phyloP scores from a whole-genome alignment of 2,113 vertebrate genomes.

The Plecotus auritus region DNA sequence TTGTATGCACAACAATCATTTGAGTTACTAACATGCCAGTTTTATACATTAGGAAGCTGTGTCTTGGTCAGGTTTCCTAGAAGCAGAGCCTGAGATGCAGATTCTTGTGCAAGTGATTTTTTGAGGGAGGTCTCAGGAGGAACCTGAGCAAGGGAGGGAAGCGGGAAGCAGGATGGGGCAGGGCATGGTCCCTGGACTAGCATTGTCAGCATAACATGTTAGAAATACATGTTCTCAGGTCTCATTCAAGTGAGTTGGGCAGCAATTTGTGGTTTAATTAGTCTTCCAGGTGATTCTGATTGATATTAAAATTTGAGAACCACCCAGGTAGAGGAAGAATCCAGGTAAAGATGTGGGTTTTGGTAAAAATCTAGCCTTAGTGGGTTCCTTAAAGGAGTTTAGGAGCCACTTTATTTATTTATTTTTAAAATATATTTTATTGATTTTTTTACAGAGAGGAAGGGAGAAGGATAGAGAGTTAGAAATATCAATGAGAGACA shows the following conservation, averaged over 20 bases:
- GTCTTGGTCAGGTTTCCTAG: background rate
- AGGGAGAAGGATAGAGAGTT: too few species aligned
- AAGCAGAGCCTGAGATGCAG: background rate
- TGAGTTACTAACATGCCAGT: background rate
- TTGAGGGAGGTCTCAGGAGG: background rate
- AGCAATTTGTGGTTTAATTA: background rate
- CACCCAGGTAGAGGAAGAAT: background rate
- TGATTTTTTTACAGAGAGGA: too few species aligned
- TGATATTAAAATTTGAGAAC: constrained; percentile 21
- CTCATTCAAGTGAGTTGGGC: background rate
- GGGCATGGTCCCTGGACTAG: background rate
- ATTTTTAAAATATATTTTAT: too few species aligned
- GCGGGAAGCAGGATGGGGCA: background rate
- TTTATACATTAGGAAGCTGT: background rate
- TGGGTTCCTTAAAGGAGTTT: background rate
- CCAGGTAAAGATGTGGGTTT: background rate
- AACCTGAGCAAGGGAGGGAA: background rate
- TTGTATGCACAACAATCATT: background rate
- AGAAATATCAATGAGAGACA: too few species aligned
- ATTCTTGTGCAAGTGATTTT: background rate
- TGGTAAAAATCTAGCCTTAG: background rate
- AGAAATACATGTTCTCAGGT: background rate
- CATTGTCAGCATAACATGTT: background rate
- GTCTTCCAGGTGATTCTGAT: background rate
- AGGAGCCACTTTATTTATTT: background rate